These are phyloP conservation scores for Eulacestoma nigropectus DNA, from an alignment of 2,113 vertebrate genomes.

Conservation along the genomic window DNA sequence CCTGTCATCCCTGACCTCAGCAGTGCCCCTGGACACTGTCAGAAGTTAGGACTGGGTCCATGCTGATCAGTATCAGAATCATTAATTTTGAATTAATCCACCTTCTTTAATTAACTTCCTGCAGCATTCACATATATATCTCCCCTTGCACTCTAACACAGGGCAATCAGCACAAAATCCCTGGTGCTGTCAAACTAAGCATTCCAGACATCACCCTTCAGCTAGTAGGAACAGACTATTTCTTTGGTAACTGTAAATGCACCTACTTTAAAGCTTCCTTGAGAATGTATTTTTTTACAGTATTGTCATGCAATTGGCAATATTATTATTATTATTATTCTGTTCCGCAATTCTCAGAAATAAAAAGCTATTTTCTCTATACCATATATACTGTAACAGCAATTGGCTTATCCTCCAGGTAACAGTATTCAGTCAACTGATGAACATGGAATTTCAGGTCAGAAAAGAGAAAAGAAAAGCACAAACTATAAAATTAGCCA, in stretches of 20 bases:
- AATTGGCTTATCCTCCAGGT: not conserved
- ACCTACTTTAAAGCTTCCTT: not conserved
- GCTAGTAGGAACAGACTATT: not conserved
- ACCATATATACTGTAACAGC: not conserved
- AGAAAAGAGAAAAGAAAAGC: not conserved
- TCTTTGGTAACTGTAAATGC: not conserved
- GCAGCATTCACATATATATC: not conserved
- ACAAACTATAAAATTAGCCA: not conserved
- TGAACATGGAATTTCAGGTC: not conserved
- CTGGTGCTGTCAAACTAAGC: not conserved
- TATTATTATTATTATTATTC: not conserved
- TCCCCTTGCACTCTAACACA: not conserved
- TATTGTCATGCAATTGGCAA: not conserved
- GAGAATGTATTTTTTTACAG: not conserved
- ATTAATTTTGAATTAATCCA: not conserved
- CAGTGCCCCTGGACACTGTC: not conserved
- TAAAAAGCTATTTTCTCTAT: not conserved
- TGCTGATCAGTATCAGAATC: fast-evolving
- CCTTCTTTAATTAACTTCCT: not conserved
- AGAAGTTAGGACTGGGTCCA: not conserved
- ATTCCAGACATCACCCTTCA: not conserved
- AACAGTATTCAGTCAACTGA: not conserved
- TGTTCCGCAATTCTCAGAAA: not conserved
- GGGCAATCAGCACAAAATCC: not conserved
- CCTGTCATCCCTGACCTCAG: not conserved